Evolutionary conservation across 1,140 invertebrate genomes (phyloP), one percentile per base, ranked within the genome.

Genomic region (Sarcophaga peregrina): DNA sequence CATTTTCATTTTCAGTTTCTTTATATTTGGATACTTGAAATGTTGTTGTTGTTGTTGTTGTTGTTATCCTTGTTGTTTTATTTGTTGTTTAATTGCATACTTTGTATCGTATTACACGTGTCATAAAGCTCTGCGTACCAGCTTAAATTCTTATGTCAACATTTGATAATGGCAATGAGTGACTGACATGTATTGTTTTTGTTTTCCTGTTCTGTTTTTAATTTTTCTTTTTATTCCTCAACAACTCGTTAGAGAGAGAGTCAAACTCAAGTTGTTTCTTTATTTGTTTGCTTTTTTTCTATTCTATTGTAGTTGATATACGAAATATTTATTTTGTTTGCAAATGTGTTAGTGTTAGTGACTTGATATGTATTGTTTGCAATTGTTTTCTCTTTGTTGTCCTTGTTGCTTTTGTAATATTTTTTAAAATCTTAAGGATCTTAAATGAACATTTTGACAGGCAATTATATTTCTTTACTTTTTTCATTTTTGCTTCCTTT

Each of bases 1-100:
- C 15, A 72, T 72, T 72, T 72, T 72, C 62, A 54, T 72, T 72
- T 72, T 17, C 15, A 17, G 62, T 37, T 37, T 37, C 25, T 37
- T 37, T 37, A 37, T 37, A 37, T 37, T 37, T 37, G 4, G 25
- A 37, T 37, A 37, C 25, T 37, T 37, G 25, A 37, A 37, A 37
- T 37, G 25, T 37, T 37, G 4, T 37, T 37, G 25, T 37, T 37
- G 25, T 37, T 37, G 25, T 37, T 37, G 25, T 37, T 37, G 1
- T 37, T 37, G 25, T 37, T 10, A 5, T 54, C n/a, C n/a, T 78
- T 50, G 25, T 78, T 78, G 75, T 78, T 50, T 78, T 78, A n/a
- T 88, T 89, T 89, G n/a, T 89, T 87, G 87, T 89, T 89, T 89
- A 89, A 89, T 89, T 89, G 87, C 87, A 88, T 89, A 89, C 89